Evolutionary conservation across 2,113 vertebrate species (phyloP).

Genomic region (Prochilodus magdalenae): DNA sequence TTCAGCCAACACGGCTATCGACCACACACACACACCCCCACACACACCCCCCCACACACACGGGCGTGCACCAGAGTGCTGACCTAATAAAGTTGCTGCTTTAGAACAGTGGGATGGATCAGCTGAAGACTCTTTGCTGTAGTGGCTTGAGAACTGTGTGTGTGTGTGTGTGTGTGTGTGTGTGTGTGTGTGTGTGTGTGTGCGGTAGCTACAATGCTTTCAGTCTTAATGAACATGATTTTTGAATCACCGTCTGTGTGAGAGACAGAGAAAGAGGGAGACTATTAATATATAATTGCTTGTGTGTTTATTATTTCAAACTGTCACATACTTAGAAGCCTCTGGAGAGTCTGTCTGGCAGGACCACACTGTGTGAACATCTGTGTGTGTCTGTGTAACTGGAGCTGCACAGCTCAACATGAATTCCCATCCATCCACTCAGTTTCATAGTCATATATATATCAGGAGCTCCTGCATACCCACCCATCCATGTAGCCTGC

Average conservation of each 20-base stretch:
- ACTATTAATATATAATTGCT: neutral
- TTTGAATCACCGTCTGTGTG: neutral
- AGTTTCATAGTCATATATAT: no score
- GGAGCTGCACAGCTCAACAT: slow-evolving; percentile 37
- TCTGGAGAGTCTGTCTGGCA: no score
- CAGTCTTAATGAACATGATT: neutral
- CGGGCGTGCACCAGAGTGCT: neutral
- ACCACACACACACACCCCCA: slow-evolving; percentile 11
- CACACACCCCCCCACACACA: slow-evolving; percentile 4
- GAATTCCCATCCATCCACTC: slow-evolving; percentile 52
- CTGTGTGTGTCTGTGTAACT: no score
- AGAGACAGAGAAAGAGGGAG: neutral
- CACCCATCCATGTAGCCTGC: no score
- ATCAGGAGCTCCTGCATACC: no score
- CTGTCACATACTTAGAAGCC: no score
- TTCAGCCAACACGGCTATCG: slow-evolving; percentile 34
- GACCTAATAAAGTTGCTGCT: neutral
- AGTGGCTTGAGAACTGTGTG: neutral
- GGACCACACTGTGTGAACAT: no score
- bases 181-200: slow-evolving; percentile 1
- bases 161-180: neutral
- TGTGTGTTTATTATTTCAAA: no score
- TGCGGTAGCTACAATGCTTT: no score
- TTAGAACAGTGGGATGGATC: neutral
- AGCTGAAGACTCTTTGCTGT: neutral